phyloP scores from a whole-genome alignment of 2,888 invertebrate species.

The Ochlodes sylvanus region DNA sequence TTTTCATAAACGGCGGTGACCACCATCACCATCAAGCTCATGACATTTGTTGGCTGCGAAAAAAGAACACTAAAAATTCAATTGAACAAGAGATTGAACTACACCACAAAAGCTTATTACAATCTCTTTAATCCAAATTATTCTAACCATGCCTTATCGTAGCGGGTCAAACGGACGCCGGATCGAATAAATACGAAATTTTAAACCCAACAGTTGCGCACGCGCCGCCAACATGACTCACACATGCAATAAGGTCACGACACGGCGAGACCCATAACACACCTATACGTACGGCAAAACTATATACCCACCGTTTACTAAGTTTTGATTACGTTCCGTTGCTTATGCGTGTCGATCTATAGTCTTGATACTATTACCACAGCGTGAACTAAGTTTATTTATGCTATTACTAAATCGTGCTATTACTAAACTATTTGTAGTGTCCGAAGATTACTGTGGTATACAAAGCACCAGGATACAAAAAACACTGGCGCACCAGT shows the following conservation, averaged over 20 bases:
- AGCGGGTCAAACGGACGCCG: conserved; percentile 31
- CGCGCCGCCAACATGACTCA: conserved; percentile 79
- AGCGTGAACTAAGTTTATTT: too few relatives aligned
- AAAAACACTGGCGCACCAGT: too few relatives aligned
- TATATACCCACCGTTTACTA: conserved; percentile 63
- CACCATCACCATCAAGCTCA: too few relatives aligned
- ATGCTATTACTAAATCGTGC: too few relatives aligned
- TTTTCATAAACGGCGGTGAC: too few relatives aligned
- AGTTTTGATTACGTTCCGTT: conserved; percentile 73
- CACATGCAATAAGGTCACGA: conserved; percentile 82
- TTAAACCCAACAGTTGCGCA: conserved; percentile 76
- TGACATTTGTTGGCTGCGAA: too few relatives aligned
- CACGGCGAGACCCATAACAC: conserved; percentile 52
- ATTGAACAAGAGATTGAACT: too few relatives aligned
- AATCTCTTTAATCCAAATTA: not conserved
- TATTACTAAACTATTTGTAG: too few relatives aligned
- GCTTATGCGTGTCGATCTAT: conserved; percentile 47
- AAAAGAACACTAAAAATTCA: too few relatives aligned
- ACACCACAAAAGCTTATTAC: not conserved
- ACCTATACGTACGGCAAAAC: conserved; percentile 53
- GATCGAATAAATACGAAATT: conserved; percentile 69
- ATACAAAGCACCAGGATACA: too few relatives aligned
- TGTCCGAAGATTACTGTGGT: too few relatives aligned
- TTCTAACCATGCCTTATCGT: conserved; percentile 32
- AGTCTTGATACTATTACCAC: conserved; percentile 54